phyloP scores from a whole-genome alignment of 1,140 invertebrate genomes.

The Luehdorfia chinensis region DNA sequence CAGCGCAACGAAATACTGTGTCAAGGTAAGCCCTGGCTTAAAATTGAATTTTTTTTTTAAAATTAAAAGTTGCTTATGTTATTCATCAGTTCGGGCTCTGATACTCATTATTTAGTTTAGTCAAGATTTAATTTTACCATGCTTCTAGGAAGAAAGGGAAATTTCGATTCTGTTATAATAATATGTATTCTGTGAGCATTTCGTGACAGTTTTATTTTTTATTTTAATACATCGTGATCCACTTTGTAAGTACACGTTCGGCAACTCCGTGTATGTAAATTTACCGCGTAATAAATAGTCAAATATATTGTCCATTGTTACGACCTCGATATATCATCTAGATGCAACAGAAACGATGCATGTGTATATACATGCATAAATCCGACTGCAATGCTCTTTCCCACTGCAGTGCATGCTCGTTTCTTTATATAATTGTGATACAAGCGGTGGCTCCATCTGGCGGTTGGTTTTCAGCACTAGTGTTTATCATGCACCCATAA shows the following conservation, averaged over 20 bases:
- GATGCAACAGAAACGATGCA: constrained; percentile 19
- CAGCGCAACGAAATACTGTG: no score
- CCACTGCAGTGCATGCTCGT: neutral
- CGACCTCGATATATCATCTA: constrained; percentile 15
- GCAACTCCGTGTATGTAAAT: constrained; percentile 3
- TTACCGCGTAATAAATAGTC: constrained; percentile 3
- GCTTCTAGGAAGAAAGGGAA: no score
- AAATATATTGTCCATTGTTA: constrained; percentile 8
- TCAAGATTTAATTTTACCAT: no score
- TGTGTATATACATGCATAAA: constrained; percentile 11
- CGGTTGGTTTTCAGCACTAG: constrained; percentile 32
- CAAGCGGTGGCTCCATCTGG: constrained; percentile 29
- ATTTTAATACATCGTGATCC: neutral
- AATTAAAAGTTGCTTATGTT: no score
- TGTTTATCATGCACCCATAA: constrained; percentile 45
- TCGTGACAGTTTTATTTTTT: no score
- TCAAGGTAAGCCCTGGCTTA: no score
- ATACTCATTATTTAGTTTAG: no score
- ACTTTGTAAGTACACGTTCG: neutral
- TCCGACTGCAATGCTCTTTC: constrained; percentile 9
- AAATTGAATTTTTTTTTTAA: no score
- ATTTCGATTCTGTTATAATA: no score
- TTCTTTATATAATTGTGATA: constrained; percentile 1
- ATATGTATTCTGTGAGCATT: no score
- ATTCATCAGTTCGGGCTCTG: no score